phyloP scores from a whole-genome alignment of 2,113 vertebrate species.

The Oreochromis niloticus region DNA sequence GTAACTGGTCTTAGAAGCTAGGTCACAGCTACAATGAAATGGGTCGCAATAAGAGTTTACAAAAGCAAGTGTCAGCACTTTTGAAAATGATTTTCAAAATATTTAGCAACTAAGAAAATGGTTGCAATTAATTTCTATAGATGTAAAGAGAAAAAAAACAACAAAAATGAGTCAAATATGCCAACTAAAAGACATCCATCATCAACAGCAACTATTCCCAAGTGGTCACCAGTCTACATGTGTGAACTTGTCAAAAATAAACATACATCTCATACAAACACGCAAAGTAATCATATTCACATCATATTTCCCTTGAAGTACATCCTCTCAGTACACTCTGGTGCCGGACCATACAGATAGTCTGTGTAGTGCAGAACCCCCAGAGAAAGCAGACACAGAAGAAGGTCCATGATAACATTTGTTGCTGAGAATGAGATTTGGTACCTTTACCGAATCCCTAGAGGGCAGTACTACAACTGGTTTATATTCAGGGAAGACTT shows the following conservation, averaged over 20 bases:
- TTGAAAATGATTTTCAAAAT: neutral
- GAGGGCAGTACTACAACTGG: slow-evolving; percentile 61
- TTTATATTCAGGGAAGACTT: slow-evolving; percentile 46
- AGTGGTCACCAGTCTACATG: slow-evolving; percentile 1
- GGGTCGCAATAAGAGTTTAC: neutral
- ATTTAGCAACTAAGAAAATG: neutral
- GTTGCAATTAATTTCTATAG: neutral
- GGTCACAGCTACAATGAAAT: neutral
- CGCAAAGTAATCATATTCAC: neutral
- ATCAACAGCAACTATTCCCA: neutral
- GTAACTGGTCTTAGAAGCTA: neutral
- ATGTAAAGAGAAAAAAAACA: neutral
- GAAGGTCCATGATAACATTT: slow-evolving; percentile 40
- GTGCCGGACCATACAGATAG: neutral
- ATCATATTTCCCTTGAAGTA: slow-evolving; percentile 17
- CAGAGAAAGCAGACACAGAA: slow-evolving; percentile 33
- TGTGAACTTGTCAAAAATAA: slow-evolving; percentile 42
- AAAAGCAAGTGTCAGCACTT: neutral
- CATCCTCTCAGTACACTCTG: neutral
- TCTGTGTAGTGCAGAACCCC: slow-evolving; percentile 4
- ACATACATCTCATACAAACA: neutral
- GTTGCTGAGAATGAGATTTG: slow-evolving; percentile 43
- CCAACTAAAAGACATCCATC: neutral
- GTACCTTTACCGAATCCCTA: slow-evolving; percentile 52
- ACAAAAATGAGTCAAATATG: neutral